Base-by-base conservation (phyloP, 2,113 vertebrate genomes). In the Pao palembangensis region DNA sequence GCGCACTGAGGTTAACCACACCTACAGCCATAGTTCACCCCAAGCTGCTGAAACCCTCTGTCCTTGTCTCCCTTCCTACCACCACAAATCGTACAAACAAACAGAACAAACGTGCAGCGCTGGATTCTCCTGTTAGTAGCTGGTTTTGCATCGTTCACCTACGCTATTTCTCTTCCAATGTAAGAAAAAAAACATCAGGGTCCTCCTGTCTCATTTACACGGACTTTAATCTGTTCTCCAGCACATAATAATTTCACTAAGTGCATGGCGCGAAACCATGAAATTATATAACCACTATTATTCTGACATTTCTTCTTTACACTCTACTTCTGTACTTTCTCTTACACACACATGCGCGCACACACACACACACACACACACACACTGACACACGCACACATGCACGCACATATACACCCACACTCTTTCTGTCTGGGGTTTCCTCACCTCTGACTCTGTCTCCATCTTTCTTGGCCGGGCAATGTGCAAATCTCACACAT, bases 401-500 rank as follows among this genome's bases (percentile, higher is more conserved):
- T n/a, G 1, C 0, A 4, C 16, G 8, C 44, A 47, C 43, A 6
- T 17, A 44, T 2, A n/a, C 44, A 47, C n/a, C n/a, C 14, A 21
- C 43, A 60, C n/a, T 28, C n/a, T 56, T 20, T 20, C 38, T 55
- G 4, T 55, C 25, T 62, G 19, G 6, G 51, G 21, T 62, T 20
- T 62, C 25, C 19, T 74, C 17, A 51, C 15, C 20, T 65, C 43
- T 54, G 34, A 25, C 42, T 50, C 57, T 69, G 11, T 41, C 48
- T 76, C 48, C 21, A 58, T 64, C 66, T 23, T 59, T 73, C 64
- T 49, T 74, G 76, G 86, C 86, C 88, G 92, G 93, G 90, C 91
- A 92, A 93, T 74, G 88, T 92, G 92, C 91, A 92, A 91, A 90
- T 88, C 85, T 83, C 19, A 81, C 60, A 62, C 58, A 74, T 79